Conservation (phyloP, 2,797 vertebrate genomes). For the Cyclura pinguis region DNA sequence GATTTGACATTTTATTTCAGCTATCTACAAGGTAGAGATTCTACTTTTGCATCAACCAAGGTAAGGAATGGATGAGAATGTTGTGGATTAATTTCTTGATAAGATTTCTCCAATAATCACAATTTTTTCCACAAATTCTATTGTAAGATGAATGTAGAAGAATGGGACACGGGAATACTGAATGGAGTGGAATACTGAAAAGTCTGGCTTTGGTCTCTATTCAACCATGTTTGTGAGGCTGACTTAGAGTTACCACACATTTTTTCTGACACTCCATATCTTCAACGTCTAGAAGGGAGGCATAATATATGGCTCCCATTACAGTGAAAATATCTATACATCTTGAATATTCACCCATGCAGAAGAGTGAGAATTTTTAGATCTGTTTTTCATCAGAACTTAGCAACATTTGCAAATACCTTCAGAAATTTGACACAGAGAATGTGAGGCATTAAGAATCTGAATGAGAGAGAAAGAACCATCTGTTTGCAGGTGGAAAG, state of each 20-base stretch:
- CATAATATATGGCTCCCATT: not conserved
- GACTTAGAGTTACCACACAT: not conserved
- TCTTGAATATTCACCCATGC: not conserved
- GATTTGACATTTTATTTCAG: slow-evolving; percentile 72
- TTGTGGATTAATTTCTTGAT: not conserved
- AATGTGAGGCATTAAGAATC: not conserved
- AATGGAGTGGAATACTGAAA: not conserved
- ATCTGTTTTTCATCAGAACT: not conserved
- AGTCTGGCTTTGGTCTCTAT: not conserved
- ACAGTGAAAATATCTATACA: not conserved
- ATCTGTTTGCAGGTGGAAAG: not conserved
- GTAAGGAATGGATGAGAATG: not conserved
- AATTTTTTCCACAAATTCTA: not conserved
- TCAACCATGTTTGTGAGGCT: not conserved
- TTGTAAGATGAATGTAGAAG: not conserved
- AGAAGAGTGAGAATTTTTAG: not conserved
- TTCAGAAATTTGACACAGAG: not conserved
- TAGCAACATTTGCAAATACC: not conserved
- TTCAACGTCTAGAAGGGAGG: not conserved
- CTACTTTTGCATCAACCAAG: not conserved
- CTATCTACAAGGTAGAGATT: slow-evolving; percentile 3
- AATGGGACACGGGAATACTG: not conserved
- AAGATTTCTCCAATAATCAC: not conserved
- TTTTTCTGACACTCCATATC: not conserved
- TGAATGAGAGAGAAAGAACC: not conserved